Conservation (phyloP, 2,888 invertebrate species). For the Apocheima hispidaria region DNA sequence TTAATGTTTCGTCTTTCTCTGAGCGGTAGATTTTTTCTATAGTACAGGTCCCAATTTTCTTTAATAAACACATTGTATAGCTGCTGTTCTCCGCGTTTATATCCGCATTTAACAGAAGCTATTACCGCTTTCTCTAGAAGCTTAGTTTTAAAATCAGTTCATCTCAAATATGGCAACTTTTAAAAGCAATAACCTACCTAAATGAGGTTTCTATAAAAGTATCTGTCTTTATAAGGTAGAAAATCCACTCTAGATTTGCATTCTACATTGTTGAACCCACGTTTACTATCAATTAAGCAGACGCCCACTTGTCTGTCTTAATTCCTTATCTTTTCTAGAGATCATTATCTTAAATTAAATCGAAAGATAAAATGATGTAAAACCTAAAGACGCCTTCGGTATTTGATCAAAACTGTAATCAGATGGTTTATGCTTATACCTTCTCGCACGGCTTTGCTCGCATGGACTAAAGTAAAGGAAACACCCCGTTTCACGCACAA, state of each 20-base stretch:
- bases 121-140: too few species aligned
- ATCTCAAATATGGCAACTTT: background rate
- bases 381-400: constrained; percentile 31
- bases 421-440: too few species aligned
- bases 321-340: constrained; percentile 23
- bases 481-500: too few species aligned
- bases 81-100: too few species aligned
- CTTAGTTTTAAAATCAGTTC: background rate
- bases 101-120: too few species aligned
- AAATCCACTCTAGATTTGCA: constrained; percentile 21
- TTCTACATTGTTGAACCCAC: constrained; percentile 22
- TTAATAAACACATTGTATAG: too few species aligned
- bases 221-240: constrained; percentile 13
- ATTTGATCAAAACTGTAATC: constrained; percentile 13
- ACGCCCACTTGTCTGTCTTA: constrained; percentile 34
- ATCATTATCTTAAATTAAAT: constrained; percentile 25
- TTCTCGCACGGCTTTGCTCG: too few species aligned
- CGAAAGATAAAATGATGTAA: constrained; percentile 22
- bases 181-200: background rate
- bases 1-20: too few species aligned
- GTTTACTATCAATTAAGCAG: constrained; percentile 36
- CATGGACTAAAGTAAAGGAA: too few species aligned
- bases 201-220: background rate
- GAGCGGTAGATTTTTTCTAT: too few species aligned
- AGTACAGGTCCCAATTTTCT: too few species aligned